Evolutionary conservation across 2,888 invertebrate genomes (phyloP), one percentile per base, ranked within the genome.

Genomic region (Sinotaia quadrata): DNA sequence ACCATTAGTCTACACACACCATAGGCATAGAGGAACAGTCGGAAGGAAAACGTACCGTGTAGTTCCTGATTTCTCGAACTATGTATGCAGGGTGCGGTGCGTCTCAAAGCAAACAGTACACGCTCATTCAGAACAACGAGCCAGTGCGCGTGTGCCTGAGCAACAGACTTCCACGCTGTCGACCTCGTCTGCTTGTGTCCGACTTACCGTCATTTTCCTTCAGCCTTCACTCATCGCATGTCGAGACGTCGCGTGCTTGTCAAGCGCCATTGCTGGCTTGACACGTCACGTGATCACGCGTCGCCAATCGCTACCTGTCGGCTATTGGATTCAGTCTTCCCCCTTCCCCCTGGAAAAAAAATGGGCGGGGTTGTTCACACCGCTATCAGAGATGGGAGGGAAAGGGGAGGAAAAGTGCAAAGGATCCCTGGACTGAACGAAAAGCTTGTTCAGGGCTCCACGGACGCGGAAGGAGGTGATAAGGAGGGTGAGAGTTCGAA

Each of bases 231-330:
- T 24, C 36, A 15, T 12, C 36, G 27, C 21, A 34, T 49, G 33
- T 49, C 49, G 7, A 2, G 1, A 7, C 47, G 47, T 47, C 4
- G 4, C 47, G 34, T 51, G 61, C 61, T 51, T 47, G 1, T 24
- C 47, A 47, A 34, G 21, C 36, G 61, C 61, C 61, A 51, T 62
- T 34, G 49, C 51, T 36, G 51, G 27, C 34, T 49, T 51, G 51
- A 49, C 61, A 51, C 34, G 34, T 51, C 61, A 62, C 49, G 36
- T 62, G 61, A 62, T 51, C 61, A 49, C 34, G 36, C 34, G 47
- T 36, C 27, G 34, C 61, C 61, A 62, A 62, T 62, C 61, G 36
- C 34, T 49, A 49, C 36, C 34, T 49, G 61, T 49, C 51, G 49
- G 36, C 31, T 24, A 27, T 27, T 27, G 18, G 18, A 18, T 34